Base-by-base conservation (phyloP, 2,888 invertebrate genomes). In the Crocallis elinguaria region DNA sequence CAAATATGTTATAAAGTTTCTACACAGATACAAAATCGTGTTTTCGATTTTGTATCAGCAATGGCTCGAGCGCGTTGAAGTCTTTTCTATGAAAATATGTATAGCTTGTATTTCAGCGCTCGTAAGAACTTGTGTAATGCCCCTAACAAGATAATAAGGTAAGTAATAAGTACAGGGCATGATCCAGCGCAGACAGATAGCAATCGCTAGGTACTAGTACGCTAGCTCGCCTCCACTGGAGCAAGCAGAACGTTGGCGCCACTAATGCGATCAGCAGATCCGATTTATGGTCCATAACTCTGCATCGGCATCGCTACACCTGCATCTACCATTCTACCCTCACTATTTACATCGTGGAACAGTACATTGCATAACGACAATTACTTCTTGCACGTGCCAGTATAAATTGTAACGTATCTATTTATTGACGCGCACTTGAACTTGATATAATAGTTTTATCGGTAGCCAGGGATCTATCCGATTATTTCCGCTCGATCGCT, bases 231-330 rank as follows among this genome's bases (percentile, higher is more conserved):
- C 65, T 63, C 65, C 49, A 53, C 62, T 67, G 63, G 64, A 58
- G 65, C 69, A 69, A 78, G 75, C 79, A 79, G 79, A 79, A 78
- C 79, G 78, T 76, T 82, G 88, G 87, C 89, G 88, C 88, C 88
- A 78, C 79, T 79, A 81, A 80, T 81, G 76, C 80, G 81, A 80
- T 80, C 82, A 77, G 72, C 78, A 70, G 67, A 79, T 82, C 75
- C 75, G 82, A 88, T 88, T 86, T 86, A 86, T 85, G 79, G 74
- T 72, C 73, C 73, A 74, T 84, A 86, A 85, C 88, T 81, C 70
- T 66, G 60, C 77, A 85, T 85, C 80, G 70, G 62, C 62, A 62
- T 57, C 71, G 67, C 74, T 83, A 79, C 82, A 85, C 83, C 81
- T 84, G 84, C 85, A 75, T 77, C 77, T 82, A 77, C 71, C n/a